A percentile compares a stretch with the other conserved stretches of the same genome.
Evolutionary conservation across 1,140 invertebrate species (phyloP).

Genomic region (Diorhabda carinulata): DNA sequence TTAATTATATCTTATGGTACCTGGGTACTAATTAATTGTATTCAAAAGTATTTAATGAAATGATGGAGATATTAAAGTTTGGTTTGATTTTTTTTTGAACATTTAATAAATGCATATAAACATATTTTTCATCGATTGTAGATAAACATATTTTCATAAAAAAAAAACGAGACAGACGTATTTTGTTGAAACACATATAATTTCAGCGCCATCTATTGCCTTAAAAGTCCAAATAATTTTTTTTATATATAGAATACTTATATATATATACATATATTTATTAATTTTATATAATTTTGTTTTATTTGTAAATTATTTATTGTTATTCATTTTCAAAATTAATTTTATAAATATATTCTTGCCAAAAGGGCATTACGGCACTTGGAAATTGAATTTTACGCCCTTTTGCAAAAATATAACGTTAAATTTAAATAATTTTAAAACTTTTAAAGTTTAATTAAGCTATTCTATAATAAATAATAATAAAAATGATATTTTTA

Average conservation of each 20-base stretch:
- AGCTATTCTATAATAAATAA: too few species aligned
- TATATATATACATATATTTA: not conserved
- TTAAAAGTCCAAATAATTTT: conserved; percentile 27
- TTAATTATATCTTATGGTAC: too few species aligned
- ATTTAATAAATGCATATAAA: conserved; percentile 17
- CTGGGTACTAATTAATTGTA: too few species aligned
- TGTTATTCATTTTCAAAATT: not conserved
- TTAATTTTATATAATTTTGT: not conserved
- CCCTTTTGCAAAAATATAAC: too few species aligned
- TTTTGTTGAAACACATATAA: conserved; percentile 36
- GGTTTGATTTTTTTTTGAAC: too few species aligned
- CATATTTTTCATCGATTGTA: conserved; percentile 45
- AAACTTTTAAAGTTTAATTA: too few species aligned
- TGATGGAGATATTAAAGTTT: too few species aligned
- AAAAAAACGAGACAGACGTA: conserved; percentile 42
- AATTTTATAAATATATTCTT: not conserved
- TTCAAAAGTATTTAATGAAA: too few species aligned
- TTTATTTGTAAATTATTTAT: not conserved
- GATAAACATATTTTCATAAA: conserved; percentile 47
- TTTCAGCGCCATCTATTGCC: conserved; percentile 44
- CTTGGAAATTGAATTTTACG: too few species aligned
- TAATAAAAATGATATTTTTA: too few species aligned
- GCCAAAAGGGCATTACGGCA: too few species aligned
- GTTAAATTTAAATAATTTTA: too few species aligned
- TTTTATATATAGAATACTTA: not conserved